Conservation (phyloP, 2,888 invertebrate species). For the Hydroisotoma schaefferi region DNA sequence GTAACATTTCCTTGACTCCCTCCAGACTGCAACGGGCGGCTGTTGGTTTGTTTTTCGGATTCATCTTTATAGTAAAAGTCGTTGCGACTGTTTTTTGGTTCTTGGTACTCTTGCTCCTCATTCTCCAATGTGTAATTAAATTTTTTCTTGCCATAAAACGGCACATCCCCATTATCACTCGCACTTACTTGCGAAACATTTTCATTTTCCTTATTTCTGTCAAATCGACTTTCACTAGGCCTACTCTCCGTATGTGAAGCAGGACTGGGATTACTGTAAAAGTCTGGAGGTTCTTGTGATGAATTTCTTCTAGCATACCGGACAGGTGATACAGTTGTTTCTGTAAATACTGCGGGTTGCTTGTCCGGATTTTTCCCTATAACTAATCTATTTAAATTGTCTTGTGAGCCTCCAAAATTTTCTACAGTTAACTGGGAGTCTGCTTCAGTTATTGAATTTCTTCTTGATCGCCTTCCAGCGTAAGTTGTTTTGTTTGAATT, state of each 20-base stretch:
- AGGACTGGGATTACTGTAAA: slow-evolving; percentile 18
- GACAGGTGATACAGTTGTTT: slow-evolving; percentile 40
- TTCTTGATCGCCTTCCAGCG: slow-evolving; percentile 77
- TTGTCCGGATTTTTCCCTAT: slow-evolving; percentile 80
- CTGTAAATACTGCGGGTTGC: slow-evolving; percentile 56
- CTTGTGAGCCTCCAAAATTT: slow-evolving; percentile 89
- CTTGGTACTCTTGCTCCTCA: slow-evolving; percentile 21
- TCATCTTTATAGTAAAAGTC: no score
- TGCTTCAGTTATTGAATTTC: slow-evolving; percentile 73
- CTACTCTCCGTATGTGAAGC: not conserved
- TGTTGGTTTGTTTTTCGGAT: slow-evolving; percentile 20
- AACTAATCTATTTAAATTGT: slow-evolving; percentile 68
- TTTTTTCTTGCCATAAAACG: slow-evolving; percentile 46
- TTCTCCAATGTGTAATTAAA: slow-evolving; percentile 32
- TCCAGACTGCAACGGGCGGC: slow-evolving; percentile 14
- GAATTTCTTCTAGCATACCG: slow-evolving; percentile 41
- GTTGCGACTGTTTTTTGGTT: no score
- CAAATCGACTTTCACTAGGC: slow-evolving; percentile 9
- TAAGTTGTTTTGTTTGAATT: slow-evolving; percentile 65
- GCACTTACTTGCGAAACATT: slow-evolving; percentile 2
- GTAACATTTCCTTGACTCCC: slow-evolving; percentile 40
- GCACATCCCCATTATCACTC: slow-evolving; percentile 29
- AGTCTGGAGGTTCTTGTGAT: slow-evolving; percentile 44
- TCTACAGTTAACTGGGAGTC: slow-evolving; percentile 84
- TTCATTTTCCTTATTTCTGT: slow-evolving; percentile 9